Evolutionary conservation across 2,888 invertebrate species (phyloP).

Genomic region (Lacanobia wlatinum): DNA sequence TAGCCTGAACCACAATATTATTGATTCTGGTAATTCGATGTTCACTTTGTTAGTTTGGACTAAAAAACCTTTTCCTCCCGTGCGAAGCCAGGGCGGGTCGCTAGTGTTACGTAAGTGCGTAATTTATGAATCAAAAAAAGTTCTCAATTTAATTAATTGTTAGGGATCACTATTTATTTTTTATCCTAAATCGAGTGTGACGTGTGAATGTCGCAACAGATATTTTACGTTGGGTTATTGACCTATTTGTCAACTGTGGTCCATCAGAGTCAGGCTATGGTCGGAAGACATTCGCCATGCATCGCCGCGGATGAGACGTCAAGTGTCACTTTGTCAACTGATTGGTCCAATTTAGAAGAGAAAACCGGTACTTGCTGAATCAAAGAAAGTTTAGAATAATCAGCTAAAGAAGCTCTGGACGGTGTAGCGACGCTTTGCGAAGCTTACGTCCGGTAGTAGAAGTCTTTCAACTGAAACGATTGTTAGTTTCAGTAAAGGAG

Average conservation of each 20-base stretch:
- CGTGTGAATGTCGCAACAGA: conserved; percentile 56
- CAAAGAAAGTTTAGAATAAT: neutral
- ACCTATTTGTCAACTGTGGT: conserved; percentile 57
- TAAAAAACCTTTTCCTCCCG: no score
- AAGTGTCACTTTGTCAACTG: conserved; percentile 66
- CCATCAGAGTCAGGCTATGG: conserved; percentile 41
- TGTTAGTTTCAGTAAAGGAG: neutral
- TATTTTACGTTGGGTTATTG: conserved; percentile 55
- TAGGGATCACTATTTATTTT: neutral
- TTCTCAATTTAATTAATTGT: neutral
- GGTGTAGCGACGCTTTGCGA: neutral
- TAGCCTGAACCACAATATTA: no score
- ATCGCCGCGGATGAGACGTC: conserved; percentile 60
- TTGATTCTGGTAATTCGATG: no score
- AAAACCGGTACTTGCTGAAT: neutral
- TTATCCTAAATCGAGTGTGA: neutral
- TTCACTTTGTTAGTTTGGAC: no score
- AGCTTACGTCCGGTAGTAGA: neutral
- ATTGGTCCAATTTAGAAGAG: conserved; percentile 34
- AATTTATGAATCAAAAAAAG: no score
- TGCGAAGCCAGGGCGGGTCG: no score
- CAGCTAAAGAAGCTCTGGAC: neutral
- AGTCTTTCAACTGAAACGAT: neutral
- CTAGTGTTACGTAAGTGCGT: no score
- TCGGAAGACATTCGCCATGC: conserved; percentile 68